These are phyloP conservation scores for Barnardius zonarius DNA, from an alignment of 2,113 vertebrate species.

Conservation along the genomic window DNA sequence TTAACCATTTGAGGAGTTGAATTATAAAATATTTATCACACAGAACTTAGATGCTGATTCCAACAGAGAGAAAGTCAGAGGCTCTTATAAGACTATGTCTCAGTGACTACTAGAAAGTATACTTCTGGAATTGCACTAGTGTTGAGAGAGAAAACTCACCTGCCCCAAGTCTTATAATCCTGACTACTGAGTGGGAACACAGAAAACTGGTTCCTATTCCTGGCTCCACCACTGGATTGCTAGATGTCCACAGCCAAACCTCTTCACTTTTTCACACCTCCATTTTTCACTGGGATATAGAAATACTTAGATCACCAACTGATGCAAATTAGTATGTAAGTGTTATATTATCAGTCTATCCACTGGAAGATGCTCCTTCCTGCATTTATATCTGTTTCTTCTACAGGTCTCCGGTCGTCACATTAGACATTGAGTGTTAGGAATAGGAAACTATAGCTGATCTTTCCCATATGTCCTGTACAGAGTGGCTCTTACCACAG, in stretches of 20 bases:
- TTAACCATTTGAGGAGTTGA: background rate
- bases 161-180: background rate
- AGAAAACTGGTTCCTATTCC: background rate
- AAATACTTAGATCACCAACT: background rate
- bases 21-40: background rate
- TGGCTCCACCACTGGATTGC: background rate
- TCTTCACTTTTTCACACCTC: background rate
- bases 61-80: background rate
- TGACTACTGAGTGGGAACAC: background rate
- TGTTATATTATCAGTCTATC: background rate
- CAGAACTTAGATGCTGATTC: background rate
- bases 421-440: background rate
- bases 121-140: background rate
- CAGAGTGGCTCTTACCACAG: background rate
- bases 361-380: background rate
- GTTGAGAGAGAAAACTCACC: background rate
- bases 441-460: background rate
- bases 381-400: background rate
- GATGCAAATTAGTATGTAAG: background rate
- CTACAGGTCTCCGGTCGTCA: background rate
- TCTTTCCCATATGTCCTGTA: background rate
- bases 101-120: background rate
- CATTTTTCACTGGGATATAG: background rate
- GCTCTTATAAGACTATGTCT: background rate
- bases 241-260: background rate